Evolutionary conservation across 2,113 vertebrate genomes (phyloP).

Genomic region (Bujurquina vittata): DNA sequence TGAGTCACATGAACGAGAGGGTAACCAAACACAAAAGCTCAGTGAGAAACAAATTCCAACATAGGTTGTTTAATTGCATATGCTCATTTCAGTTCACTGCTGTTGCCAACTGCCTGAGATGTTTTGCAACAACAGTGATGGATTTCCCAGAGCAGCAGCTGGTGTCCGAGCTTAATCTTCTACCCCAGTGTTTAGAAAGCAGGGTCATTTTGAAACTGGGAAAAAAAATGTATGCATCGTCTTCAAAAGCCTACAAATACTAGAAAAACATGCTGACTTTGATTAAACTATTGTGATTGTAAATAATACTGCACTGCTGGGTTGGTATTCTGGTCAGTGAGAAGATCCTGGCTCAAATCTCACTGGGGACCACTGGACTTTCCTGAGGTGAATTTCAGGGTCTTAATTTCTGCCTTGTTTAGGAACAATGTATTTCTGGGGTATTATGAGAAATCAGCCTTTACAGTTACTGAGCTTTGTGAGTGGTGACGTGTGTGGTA

Average conservation of each 20-base stretch:
- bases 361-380: background rate
- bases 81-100: constrained; percentile 21
- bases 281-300: background rate
- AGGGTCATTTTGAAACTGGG: constrained; percentile 49
- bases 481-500: background rate
- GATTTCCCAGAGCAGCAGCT: constrained; percentile 19
- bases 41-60: constrained; percentile 53
- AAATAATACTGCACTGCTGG: background rate
- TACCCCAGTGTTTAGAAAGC: constrained; percentile 27
- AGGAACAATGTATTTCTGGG: background rate
- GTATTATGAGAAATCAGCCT: background rate
- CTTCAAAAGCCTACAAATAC: background rate
- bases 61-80: constrained; percentile 49
- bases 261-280: background rate
- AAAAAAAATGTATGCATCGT: constrained; percentile 21
- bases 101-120: constrained; percentile 34
- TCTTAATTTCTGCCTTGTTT: background rate
- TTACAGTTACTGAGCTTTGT: background rate
- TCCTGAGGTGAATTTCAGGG: background rate
- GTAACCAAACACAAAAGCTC: constrained; percentile 62
- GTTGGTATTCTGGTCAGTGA: background rate
- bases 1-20: constrained; percentile 40
- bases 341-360: background rate
- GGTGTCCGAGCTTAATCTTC: constrained; percentile 13
- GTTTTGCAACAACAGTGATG: constrained; percentile 54